Base-by-base conservation (phyloP, 1,140 invertebrate species). In the Bombus superbus region DNA sequence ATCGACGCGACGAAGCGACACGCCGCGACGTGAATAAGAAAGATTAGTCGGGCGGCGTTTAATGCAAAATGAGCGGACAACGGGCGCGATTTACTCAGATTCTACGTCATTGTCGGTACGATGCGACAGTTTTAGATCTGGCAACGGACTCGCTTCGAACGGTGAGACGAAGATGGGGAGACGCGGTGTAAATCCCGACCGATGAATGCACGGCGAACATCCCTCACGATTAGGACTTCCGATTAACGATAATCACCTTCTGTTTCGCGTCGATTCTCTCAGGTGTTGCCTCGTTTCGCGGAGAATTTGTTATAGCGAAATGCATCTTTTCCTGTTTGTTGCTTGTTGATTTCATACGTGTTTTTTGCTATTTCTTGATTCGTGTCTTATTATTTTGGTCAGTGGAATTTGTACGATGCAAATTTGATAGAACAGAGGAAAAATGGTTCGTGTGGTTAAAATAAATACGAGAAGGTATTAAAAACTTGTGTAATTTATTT, bases 91-190 rank as follows among this genome's bases (percentile, higher is more conserved):
- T 88, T 89, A 81, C 88, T 85, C 88, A 71, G 91, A 92, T 93
- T 92, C 92, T 93, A 90, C 93, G 93, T 93, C 92, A 93, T 92
- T 94, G 92, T 94, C 92, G 92, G 88, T 89, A 85, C 18, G 92
- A 94, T 93, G 92, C 18, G 92, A 94, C 93, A 92, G 85, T 94
- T 94, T 94, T 94, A 94, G 93, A 94, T 90, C 89, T 92, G 90
- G 90, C 91, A 91, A 83, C 89, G 76, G 76, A 90, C 88, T 88
- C 79, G 57, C 68, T 78, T 78, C 83, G 85, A 82, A 81, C 86
- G 68, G 53, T 28, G 77, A 85, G 86, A 86, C 82, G 73, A 66
- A 86, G 44, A 62, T 22, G 75, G 72, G 73, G 59, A 18, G 32
- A n/a, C 28, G 15, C 18, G 59, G 69, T 80, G 86, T 81, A 86